These are phyloP conservation scores for Fratercula arctica DNA, from an alignment of 2,797 vertebrate species.

Conservation along the genomic window DNA sequence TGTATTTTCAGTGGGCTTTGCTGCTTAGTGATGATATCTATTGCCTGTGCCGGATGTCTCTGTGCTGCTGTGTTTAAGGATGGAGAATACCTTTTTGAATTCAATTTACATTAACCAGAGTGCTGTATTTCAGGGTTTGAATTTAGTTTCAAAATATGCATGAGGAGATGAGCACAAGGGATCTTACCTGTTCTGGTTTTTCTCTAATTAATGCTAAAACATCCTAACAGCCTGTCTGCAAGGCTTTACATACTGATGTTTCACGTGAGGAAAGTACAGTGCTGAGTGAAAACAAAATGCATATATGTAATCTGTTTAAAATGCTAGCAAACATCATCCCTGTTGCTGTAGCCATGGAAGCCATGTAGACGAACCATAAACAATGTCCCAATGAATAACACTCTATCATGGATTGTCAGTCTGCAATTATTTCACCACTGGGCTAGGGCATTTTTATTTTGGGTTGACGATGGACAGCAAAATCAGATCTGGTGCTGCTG, in stretches of 20 bases:
- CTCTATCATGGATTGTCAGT: background rate
- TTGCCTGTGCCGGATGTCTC: background rate
- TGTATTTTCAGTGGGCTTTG: slow-evolving; percentile 36
- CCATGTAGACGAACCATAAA: background rate
- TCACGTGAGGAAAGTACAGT: background rate
- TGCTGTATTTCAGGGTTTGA: background rate
- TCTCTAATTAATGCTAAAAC: background rate
- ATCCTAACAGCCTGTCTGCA: background rate
- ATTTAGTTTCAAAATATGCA: background rate
- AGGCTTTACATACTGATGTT: background rate
- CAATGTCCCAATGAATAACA: background rate
- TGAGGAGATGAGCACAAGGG: background rate
- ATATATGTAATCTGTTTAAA: background rate
- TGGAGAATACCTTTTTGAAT: background rate
- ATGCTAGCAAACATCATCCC: background rate
- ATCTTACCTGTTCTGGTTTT: background rate
- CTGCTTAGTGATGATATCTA: background rate
- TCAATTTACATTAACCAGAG: background rate
- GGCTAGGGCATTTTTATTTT: background rate
- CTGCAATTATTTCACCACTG: background rate
- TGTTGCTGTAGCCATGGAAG: slow-evolving; percentile 46
- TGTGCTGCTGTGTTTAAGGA: slow-evolving; percentile 5
- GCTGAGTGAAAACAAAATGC: background rate
- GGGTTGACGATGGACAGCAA: background rate
- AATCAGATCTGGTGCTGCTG: background rate